Evolutionary conservation across 2,797 vertebrate genomes (phyloP).

Genomic region (Amniataba percoides): DNA sequence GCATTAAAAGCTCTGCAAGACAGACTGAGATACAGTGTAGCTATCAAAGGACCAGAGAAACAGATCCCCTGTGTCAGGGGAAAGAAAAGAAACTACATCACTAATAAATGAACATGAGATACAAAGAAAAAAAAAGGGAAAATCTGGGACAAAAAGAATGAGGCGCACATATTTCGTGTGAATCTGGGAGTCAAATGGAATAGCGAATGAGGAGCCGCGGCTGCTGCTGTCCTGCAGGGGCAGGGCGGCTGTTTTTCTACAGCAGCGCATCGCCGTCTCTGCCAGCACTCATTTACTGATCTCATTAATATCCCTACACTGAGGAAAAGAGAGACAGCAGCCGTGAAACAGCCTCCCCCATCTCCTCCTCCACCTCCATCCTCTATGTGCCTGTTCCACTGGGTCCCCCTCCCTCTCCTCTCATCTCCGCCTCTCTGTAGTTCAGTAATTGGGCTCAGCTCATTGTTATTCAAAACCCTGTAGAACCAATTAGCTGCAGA

Average conservation of each 20-base stretch:
- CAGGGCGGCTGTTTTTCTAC: slow-evolving; percentile 78
- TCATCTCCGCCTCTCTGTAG: slow-evolving; percentile 79
- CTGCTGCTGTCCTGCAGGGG: slow-evolving; percentile 79
- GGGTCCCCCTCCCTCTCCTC: slow-evolving; percentile 68
- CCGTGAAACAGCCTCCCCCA: slow-evolving; percentile 67
- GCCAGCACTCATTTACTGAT: slow-evolving; percentile 88
- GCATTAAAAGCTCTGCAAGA: slow-evolving; percentile 77
- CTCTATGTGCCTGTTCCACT: slow-evolving; percentile 73
- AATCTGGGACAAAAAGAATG: slow-evolving; percentile 82
- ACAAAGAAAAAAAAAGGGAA: slow-evolving; percentile 69
- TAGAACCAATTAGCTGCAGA: slow-evolving; percentile 90
- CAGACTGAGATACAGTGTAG: slow-evolving; percentile 64
- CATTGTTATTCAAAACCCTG: slow-evolving; percentile 87
- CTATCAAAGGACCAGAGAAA: slow-evolving; percentile 78
- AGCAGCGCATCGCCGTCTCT: slow-evolving; percentile 85
- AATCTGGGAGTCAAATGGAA: slow-evolving; percentile 90
- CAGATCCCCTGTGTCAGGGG: slow-evolving; percentile 71
- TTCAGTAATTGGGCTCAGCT: slow-evolving; percentile 88
- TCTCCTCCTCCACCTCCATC: slow-evolving; percentile 66
- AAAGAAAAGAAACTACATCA: slow-evolving; percentile 78
- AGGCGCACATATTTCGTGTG: slow-evolving; percentile 72
- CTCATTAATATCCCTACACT: slow-evolving; percentile 86
- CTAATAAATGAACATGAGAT: slow-evolving; percentile 86
- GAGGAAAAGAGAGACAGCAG: slow-evolving; percentile 80
- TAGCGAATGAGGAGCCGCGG: slow-evolving; percentile 84